These are phyloP conservation scores for Drosophila barbarae DNA, from an alignment of 2,888 invertebrate species.

Conservation along the genomic window DNA sequence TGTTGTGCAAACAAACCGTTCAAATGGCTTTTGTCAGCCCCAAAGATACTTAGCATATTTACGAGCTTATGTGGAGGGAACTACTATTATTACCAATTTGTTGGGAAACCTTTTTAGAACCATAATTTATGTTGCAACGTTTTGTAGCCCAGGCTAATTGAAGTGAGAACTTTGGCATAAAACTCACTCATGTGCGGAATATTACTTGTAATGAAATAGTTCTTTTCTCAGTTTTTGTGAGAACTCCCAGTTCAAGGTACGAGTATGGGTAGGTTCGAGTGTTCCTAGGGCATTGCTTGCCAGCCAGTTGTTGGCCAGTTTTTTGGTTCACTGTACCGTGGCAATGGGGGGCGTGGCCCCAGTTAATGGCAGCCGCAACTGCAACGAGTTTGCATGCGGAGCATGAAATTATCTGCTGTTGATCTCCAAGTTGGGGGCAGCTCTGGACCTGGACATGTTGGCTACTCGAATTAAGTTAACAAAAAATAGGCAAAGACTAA, in stretches of 20 bases:
- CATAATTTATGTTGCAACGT: constrained; percentile 14
- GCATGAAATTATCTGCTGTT: constrained; percentile 65
- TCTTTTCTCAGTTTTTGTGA: constrained; percentile 8
- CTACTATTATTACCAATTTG: constrained; percentile 16
- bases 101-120: background rate
- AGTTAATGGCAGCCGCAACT: constrained; percentile 23
- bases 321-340: constrained; percentile 44
- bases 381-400: constrained; percentile 57
- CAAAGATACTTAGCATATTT: background rate
- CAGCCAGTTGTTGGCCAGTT: constrained; percentile 19
- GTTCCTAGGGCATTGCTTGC: constrained; percentile 37
- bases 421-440: constrained; percentile 56
- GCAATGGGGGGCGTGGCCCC: constrained; percentile 39
- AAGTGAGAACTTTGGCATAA: constrained; percentile 30
- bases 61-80: background rate
- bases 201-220: constrained; percentile 17
- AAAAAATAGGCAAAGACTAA: constrained; percentile 9
- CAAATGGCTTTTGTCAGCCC: background rate
- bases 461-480: constrained; percentile 43
- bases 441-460: constrained; percentile 38
- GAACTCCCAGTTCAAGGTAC: constrained; percentile 19
- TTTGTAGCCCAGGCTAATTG: constrained; percentile 17
- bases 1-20: constrained; percentile 18
- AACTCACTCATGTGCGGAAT: constrained; percentile 19
- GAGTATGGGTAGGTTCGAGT: background rate